phyloP scores from a whole-genome alignment of 1,140 invertebrate species.

The Brachionus plicatilis region DNA sequence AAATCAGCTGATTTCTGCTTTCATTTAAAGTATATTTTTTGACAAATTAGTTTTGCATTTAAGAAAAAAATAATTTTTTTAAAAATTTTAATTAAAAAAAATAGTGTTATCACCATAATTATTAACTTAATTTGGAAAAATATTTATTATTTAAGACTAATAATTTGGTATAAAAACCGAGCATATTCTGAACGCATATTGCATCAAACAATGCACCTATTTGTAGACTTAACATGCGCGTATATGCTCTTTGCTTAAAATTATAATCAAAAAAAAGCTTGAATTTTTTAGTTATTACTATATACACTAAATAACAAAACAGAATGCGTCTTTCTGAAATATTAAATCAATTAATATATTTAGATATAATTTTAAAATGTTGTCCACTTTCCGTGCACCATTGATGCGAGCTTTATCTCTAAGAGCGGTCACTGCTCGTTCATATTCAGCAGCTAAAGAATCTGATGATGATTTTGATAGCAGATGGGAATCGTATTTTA shows the following conservation, averaged over 20 bases:
- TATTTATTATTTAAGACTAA: not conserved
- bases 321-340: not conserved
- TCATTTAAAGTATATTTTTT: no score
- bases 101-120: not conserved
- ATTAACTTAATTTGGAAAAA: not conserved
- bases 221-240: not conserved
- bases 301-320: not conserved
- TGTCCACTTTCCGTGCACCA: not conserved
- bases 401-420: not conserved
- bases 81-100: no score
- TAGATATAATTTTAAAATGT: slow-evolving; percentile 20
- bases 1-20: no score
- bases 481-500: slow-evolving; percentile 38
- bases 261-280: not conserved
- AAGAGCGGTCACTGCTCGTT: not conserved
- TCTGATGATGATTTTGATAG: slow-evolving; percentile 38
- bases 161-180: not conserved
- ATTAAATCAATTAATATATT: not conserved
- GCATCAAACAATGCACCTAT: slow-evolving; percentile 6
- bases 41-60: no score
- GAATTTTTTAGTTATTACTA: not conserved
- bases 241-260: not conserved
- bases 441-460: slow-evolving; percentile 17
- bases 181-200: not conserved
- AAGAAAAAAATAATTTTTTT: no score